Percentiles rank a stretch among this genome's conserved stretches.
Evolutionary conservation across 1,140 invertebrate species (phyloP).

Genomic region (Phenacoccus solenopsis): DNA sequence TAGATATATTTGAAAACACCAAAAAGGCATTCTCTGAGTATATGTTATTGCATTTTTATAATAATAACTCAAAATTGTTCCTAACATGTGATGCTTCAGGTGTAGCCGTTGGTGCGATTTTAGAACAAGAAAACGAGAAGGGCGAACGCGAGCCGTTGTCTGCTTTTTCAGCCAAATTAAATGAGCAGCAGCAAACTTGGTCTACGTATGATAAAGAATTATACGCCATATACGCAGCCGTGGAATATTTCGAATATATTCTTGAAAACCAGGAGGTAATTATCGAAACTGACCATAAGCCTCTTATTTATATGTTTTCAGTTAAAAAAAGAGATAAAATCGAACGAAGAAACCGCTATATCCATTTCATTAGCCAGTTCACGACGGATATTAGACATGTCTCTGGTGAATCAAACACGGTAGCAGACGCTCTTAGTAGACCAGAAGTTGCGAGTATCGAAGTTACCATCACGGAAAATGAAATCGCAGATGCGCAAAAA

Average conservation of each 20-base stretch:
- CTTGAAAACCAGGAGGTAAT: too few species aligned
- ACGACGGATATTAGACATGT: too few species aligned
- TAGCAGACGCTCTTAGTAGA: background rate
- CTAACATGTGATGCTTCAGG: background rate
- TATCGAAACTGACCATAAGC: too few species aligned
- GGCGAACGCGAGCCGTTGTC: too few species aligned
- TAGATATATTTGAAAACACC: background rate
- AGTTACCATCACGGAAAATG: background rate
- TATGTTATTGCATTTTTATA: too few species aligned
- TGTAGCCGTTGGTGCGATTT: background rate
- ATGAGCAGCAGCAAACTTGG: conserved; percentile 23
- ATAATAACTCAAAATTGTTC: background rate
- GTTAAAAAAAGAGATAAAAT: too few species aligned
- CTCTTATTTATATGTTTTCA: too few species aligned
- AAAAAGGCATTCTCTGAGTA: background rate
- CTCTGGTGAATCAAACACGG: background rate
- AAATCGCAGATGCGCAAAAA: background rate
- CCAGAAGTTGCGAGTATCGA: conserved; percentile 22
- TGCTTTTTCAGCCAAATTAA: conserved; percentile 25
- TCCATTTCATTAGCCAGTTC: too few species aligned
- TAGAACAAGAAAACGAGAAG: conserved; percentile 23
- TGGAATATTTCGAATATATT: too few species aligned
- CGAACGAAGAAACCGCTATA: too few species aligned
- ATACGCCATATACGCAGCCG: conserved; percentile 29
- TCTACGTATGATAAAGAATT: conserved; percentile 33